These are phyloP conservation scores for Epirrhoe alternata DNA, from an alignment of 2,888 invertebrate species.

Conservation along the genomic window DNA sequence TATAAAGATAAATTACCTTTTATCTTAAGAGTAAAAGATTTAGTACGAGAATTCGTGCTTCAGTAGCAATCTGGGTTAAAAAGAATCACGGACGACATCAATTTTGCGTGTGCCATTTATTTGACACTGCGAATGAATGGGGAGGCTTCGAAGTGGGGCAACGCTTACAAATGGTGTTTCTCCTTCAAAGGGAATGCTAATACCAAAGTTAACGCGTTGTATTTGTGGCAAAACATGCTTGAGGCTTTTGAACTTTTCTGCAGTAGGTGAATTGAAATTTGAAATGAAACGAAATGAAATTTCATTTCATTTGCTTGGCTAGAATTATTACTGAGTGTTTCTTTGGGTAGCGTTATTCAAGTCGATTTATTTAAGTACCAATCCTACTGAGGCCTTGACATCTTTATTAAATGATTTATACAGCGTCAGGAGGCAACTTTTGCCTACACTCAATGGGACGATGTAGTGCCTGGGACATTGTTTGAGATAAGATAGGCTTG, in stretches of 20 bases:
- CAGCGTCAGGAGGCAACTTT: no score
- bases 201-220: conserved; percentile 3
- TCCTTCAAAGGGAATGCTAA: conserved; percentile 27
- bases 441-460: no score
- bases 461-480: no score
- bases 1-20: neutral
- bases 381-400: no score
- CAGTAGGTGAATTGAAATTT: no score
- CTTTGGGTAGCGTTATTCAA: no score
- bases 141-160: conserved; percentile 50
- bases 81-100: conserved; percentile 67
- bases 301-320: no score
- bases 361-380: no score
- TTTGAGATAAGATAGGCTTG: no score
- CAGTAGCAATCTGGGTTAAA: conserved; percentile 55
- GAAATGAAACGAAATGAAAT: no score
- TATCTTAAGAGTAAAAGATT: neutral
- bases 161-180: conserved; percentile 39
- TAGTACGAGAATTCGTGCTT: conserved; percentile 17
- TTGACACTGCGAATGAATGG: conserved; percentile 64
- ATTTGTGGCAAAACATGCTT: conserved; percentile 7
- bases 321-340: no score
- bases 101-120: conserved; percentile 79
- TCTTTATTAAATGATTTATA: no score
- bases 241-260: neutral